Conservation (phyloP, 2,113 vertebrate species). For the Melanostigma gelatinosum region DNA sequence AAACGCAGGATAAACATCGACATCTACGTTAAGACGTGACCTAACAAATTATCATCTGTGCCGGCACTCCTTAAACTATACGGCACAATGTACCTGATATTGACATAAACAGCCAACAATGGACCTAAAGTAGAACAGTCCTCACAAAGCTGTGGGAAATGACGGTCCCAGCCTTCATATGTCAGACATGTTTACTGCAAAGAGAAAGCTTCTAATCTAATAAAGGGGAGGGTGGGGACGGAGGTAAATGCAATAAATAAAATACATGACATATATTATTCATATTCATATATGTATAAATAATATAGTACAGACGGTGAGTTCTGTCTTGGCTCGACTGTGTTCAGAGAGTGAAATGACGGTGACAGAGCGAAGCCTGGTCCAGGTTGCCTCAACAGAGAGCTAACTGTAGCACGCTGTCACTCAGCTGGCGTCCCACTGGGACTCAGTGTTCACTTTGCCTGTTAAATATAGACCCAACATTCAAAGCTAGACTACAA, state of each 20-base stretch:
- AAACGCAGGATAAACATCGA: constrained; percentile 79
- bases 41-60: constrained; percentile 81
- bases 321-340: constrained; percentile 54
- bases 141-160: constrained; percentile 51
- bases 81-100: constrained; percentile 71
- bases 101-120: constrained; percentile 76
- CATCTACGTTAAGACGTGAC: constrained; percentile 74
- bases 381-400: constrained; percentile 12
- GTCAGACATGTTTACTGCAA: constrained; percentile 29
- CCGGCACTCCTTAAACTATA: constrained; percentile 66
- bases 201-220: constrained; percentile 43
- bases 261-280: constrained; percentile 77
- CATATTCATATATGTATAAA: constrained; percentile 80
- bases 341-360: constrained; percentile 44
- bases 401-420: constrained; percentile 12
- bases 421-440: constrained; percentile 14
- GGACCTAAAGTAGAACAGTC: constrained; percentile 37
- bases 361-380: constrained; percentile 8
- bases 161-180: constrained; percentile 49
- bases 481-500: not conserved
- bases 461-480: not conserved
- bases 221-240: constrained; percentile 33
- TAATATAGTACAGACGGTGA: constrained; percentile 70
- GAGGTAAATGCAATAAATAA: constrained; percentile 77
- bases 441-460: not conserved